Percentiles rank a stretch among this genome's conserved stretches.
Evolutionary conservation across 2,888 invertebrate species (phyloP).

Genomic region (Chrysopilus asiliformis): DNA sequence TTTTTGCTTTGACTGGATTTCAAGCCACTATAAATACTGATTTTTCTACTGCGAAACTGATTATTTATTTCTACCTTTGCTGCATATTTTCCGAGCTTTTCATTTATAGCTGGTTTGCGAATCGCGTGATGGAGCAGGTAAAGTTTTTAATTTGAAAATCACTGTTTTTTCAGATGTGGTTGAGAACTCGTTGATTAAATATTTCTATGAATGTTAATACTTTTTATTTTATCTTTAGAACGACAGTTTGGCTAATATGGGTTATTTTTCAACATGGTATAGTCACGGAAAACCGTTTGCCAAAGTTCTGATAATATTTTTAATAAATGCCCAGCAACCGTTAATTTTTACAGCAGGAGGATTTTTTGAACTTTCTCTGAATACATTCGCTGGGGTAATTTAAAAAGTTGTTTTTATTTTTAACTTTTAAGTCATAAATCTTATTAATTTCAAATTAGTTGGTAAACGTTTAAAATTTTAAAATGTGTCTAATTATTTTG

Average conservation of each 20-base stretch:
- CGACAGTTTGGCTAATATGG: slow-evolving; percentile 20
- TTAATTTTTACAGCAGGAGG: slow-evolving; percentile 23
- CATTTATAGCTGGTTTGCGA: slow-evolving; percentile 26
- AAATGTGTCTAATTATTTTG: background rate
- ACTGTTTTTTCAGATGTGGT: no score
- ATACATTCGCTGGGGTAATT: slow-evolving; percentile 20
- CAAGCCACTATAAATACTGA: slow-evolving; percentile 20
- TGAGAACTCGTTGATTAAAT: no score
- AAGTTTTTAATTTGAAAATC: background rate
- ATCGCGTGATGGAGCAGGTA: slow-evolving; percentile 23
- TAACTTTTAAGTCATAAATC: no score
- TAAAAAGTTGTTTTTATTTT: no score
- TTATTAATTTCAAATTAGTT: no score
- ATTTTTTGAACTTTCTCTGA: slow-evolving; percentile 20
- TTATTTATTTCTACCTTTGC: slow-evolving; percentile 22
- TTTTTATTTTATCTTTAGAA: slow-evolving; percentile 18
- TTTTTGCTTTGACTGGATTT: slow-evolving; percentile 23
- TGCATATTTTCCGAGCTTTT: slow-evolving; percentile 23
- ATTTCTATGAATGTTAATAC: no score
- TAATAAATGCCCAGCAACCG: slow-evolving; percentile 19
- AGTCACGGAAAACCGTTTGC: slow-evolving; percentile 18
- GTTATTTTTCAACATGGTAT: slow-evolving; percentile 21
- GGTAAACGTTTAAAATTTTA: background rate
- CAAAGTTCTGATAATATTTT: slow-evolving; percentile 19
- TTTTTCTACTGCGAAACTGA: slow-evolving; percentile 16